A percentile compares a stretch with the other conserved stretches of the same genome.
Conservation (phyloP, 2,113 vertebrate genomes). For the Rhinoptilus africanus region DNA sequence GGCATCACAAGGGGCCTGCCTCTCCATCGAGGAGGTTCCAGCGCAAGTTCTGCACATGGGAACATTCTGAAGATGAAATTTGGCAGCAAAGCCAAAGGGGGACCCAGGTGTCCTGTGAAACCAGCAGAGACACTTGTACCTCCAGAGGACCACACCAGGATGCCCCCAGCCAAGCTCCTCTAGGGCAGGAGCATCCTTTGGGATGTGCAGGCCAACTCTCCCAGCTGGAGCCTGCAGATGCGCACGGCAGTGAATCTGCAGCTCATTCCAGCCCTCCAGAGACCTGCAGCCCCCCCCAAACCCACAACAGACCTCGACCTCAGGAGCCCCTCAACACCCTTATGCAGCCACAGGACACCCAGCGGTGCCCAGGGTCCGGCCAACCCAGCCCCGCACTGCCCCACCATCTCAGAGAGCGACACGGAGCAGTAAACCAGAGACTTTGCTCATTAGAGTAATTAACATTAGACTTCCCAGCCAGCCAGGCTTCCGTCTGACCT, state of each 20-base stretch:
- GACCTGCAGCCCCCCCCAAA: background rate
- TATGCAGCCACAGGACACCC: fast-evolving
- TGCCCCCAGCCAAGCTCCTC: background rate
- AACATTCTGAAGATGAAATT: background rate
- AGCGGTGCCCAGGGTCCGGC: fast-evolving
- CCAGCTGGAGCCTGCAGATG: fast-evolving
- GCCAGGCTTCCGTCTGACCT: background rate
- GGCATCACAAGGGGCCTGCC: fast-evolving
- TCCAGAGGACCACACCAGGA: background rate
- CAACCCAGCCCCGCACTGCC: fast-evolving
- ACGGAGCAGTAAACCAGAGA: background rate
- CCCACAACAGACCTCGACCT: too few species aligned
- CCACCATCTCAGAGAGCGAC: fast-evolving
- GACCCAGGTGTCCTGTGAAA: background rate
- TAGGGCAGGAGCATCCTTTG: background rate
- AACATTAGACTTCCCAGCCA: background rate
- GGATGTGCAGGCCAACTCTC: background rate
- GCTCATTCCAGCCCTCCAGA: background rate
- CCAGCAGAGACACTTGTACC: background rate
- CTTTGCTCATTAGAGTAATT: slow-evolving; percentile 13
- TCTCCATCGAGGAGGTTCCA: background rate
- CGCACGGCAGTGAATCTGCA: fast-evolving
- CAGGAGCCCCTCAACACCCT: background rate
- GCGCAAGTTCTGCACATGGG: fast-evolving
- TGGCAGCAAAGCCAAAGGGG: background rate